Evolutionary conservation across 2,797 vertebrate genomes (phyloP).

Genomic region (Oreonectes daqikongensis): DNA sequence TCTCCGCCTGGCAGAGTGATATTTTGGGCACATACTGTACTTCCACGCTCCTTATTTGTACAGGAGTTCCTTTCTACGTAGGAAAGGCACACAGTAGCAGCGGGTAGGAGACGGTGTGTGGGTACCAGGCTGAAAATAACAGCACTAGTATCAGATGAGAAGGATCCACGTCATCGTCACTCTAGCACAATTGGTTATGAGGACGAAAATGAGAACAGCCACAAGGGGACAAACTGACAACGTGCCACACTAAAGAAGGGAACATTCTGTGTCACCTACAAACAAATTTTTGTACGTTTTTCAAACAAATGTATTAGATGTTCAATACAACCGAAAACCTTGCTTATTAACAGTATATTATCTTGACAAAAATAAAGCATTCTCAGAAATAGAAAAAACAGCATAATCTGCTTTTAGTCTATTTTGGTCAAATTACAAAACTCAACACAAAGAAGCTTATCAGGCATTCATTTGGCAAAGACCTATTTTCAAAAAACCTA

Average conservation of each 20-base stretch:
- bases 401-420: background rate
- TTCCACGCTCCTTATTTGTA: slow-evolving; percentile 73
- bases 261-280: background rate
- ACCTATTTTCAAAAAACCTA: background rate
- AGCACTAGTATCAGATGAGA: slow-evolving; percentile 30
- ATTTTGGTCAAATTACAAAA: background rate
- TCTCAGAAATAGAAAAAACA: background rate
- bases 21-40: slow-evolving; percentile 67
- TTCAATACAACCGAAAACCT: background rate
- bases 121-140: slow-evolving; percentile 58
- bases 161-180: slow-evolving; percentile 24
- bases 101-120: slow-evolving; percentile 61
- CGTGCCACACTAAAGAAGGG: slow-evolving; percentile 7
- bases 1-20: slow-evolving; percentile 64
- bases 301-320: background rate
- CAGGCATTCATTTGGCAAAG: background rate
- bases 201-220: slow-evolving; percentile 5
- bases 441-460: background rate
- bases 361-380: background rate
- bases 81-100: slow-evolving; percentile 56
- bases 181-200: background rate
- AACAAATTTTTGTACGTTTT: background rate
- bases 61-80: slow-evolving; percentile 50
- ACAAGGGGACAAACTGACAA: background rate
- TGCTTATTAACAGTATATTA: background rate